phyloP scores from a whole-genome alignment of 2,888 invertebrate species.

The Dioctria rufipes region DNA sequence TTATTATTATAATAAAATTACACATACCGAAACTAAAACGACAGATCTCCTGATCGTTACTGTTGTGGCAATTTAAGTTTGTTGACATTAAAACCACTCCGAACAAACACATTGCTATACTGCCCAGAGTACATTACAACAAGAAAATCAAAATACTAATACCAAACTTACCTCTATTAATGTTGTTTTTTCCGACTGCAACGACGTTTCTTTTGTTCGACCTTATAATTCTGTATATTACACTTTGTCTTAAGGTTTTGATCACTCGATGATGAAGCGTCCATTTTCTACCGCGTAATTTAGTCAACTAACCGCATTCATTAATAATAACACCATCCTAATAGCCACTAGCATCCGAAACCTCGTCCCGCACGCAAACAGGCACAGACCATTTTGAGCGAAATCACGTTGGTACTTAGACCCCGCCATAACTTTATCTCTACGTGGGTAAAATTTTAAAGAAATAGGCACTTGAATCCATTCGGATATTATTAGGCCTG shows the following conservation, averaged over 20 bases:
- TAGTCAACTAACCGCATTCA: slow-evolving; percentile 9
- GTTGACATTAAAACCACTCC: too few species aligned
- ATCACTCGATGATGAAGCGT: slow-evolving; percentile 34
- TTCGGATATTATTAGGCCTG: too few species aligned
- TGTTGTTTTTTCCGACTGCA: too few species aligned
- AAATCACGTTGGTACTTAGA: too few species aligned
- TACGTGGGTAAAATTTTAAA: too few species aligned
- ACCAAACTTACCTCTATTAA: slow-evolving; percentile 20
- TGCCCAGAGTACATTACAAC: slow-evolving; percentile 12
- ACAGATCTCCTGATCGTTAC: too few species aligned
- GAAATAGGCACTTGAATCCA: too few species aligned
- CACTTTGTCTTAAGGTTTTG: slow-evolving; percentile 35
- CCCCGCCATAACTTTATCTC: too few species aligned
- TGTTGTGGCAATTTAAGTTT: too few species aligned
- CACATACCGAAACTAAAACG: slow-evolving; percentile 1
- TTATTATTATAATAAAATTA: slow-evolving; percentile 19
- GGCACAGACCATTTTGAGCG: too few species aligned
- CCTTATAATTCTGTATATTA: slow-evolving; percentile 35
- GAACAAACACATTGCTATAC: slow-evolving; percentile 18
- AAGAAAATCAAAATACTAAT: slow-evolving; percentile 8
- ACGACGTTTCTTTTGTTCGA: slow-evolving; percentile 53
- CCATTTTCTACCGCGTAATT: slow-evolving; percentile 22
- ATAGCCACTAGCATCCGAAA: not conserved
- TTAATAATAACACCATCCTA: not conserved
- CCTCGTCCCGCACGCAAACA: too few species aligned